Base-by-base conservation (phyloP, 1,140 invertebrate species). In the Sminthurides bifidus region DNA sequence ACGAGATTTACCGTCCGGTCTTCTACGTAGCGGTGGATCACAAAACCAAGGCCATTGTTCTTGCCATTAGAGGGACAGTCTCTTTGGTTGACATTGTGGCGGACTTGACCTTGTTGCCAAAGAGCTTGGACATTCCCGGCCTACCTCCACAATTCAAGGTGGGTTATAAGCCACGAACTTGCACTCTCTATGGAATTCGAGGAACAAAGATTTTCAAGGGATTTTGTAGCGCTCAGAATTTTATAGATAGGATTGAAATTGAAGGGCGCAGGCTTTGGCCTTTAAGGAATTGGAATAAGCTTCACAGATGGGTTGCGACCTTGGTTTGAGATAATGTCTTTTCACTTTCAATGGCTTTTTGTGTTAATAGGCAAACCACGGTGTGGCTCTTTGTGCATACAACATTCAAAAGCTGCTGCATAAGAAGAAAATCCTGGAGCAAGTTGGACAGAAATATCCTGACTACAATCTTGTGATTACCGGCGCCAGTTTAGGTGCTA, bases 21-120 rank as follows among this genome's bases (percentile, higher is more conserved):
- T 94, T 92, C 69, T 89, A 81, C 67, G 84, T 93, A 30, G 79
- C 88, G 54, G 77, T 81, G 0, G 89, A 94, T 69, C 87, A 92
- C 67, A 79, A 84, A 61, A 82, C 81, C 0, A 77, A 81, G 45
- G 81, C 79, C 55, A 83, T 94, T 48, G 86, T 92, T 10, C 77
- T 95, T 17, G 77, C 83, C 1, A 82, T 93, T 43, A 74, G 91
- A 57, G 91, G 91, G 6, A 90, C 88, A 0, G 76, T 92, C 33
- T 91, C 88, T 0, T 67, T 90, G 14, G 74, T 85, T 64, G 89
- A 92, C 73, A 78, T 87, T n/a, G 81, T 94, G 56, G 90, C 89
- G 0, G 90, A 94, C 68, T 74, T 95, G 46, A 83, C 82, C 1
- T 88, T 87, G 3, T 82, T 80, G 26, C 81, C 81, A 14, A 84